Conservation (phyloP, 1,140 invertebrate genomes). For the Scaptomyza montana region DNA sequence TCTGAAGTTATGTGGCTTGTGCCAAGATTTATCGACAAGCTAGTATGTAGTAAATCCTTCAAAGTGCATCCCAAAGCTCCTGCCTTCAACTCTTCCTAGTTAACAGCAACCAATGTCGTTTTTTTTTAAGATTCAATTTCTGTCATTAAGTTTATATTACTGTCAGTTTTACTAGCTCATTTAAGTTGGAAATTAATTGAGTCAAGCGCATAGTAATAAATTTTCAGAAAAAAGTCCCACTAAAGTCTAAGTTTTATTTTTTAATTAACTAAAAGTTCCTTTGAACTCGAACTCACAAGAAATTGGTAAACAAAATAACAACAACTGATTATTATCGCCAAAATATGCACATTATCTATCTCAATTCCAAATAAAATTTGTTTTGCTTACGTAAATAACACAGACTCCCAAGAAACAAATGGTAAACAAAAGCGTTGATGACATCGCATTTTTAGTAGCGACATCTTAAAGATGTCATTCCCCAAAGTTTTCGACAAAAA, state of each 20-base stretch:
- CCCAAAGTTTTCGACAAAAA: conserved; percentile 46
- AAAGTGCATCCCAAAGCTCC: too few species aligned
- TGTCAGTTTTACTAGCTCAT: neutral
- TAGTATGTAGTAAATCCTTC: too few species aligned
- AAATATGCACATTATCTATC: conserved; percentile 21
- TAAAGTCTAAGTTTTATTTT: neutral
- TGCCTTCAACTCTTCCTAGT: neutral
- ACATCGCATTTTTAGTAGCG: conserved; percentile 20
- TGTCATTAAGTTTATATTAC: neutral
- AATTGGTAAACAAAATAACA: conserved; percentile 17
- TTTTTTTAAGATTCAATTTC: too few species aligned
- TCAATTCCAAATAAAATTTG: conserved; percentile 27
- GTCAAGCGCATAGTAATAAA: neutral
- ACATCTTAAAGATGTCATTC: conserved; percentile 40
- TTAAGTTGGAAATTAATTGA: neutral
- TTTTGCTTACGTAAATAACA: conserved; percentile 25
- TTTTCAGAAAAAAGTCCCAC: neutral
- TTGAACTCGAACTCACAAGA: neutral
- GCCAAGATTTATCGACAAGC: too few species aligned
- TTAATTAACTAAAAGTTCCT: conserved; percentile 31
- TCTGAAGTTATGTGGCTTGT: too few species aligned
- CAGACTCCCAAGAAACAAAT: conserved; percentile 12
- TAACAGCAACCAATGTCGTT: neutral
- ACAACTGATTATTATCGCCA: conserved; percentile 19
- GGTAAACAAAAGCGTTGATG: conserved; percentile 28